Base-by-base conservation (phyloP, 2,797 vertebrate species). In the Melanotaenia nigrans region DNA sequence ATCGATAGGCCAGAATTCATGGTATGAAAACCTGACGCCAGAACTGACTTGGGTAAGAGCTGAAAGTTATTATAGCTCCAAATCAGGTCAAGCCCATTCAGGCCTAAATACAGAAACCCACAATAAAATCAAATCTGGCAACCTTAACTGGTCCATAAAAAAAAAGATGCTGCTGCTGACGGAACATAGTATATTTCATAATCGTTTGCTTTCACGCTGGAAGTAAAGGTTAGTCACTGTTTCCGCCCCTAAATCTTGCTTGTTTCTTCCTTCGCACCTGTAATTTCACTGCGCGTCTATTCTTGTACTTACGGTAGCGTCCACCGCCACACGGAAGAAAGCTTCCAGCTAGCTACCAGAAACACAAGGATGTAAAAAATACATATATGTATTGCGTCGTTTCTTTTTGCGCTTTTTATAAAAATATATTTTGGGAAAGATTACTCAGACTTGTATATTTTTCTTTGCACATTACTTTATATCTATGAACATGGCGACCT, bases 401-500 rank as follows among this genome's bases (percentile, higher is more conserved):
- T 71, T 45, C 10, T 67, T 82, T 74, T 83, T 25, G 47, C 66
- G 38, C 32, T 75, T 79, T 60, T 59, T 45, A 18, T 40, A 55
- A 25, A 53, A 30, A 56, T 30, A 4, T 32, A 1, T 2, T 24
- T 54, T 56, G 18, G 3, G 14, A 13, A 35, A 33, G 49, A 35
- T 38, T 3, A 5, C 30, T 49, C 42, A 51, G 13, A 3, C 38
- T 8, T 0, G 1, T 33, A 0, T 22, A 35, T 40, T 49, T 20
- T 1, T 5, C 24, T n/a, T 51, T 25, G 5, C 30, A 4, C 2
- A 18, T 66, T 3, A 56, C 60, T 74, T 32, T 57, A 42, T 33
- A 81, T 53, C 60, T 70, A 51, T 53, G 4, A 84, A 63, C 74
- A 94, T 94, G 93, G 91, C 92, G 83, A 89, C 90, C 82, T 94